A percentile compares a stretch with the other conserved stretches of the same genome.
Conservation (phyloP, 2,113 vertebrate species). For the Heptranchias perlo region DNA sequence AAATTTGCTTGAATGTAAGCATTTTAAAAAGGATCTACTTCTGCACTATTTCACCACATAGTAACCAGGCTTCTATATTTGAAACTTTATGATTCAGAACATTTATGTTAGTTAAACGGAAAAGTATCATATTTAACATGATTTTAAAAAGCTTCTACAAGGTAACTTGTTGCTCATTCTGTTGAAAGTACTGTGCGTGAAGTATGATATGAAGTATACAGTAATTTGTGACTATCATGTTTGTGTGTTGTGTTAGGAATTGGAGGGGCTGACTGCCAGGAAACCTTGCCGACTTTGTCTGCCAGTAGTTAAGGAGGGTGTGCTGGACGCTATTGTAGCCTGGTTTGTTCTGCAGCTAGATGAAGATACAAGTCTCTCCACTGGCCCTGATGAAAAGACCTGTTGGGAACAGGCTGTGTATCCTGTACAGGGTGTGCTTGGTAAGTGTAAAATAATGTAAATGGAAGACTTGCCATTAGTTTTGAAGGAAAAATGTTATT, state of each 20-base stretch:
- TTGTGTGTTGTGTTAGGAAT: slow-evolving; percentile 62
- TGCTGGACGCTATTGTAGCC: slow-evolving; percentile 78
- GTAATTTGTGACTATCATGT: background rate
- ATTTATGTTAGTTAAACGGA: background rate
- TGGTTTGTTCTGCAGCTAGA: slow-evolving; percentile 96
- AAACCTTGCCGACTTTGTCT: slow-evolving; percentile 60
- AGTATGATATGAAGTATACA: slow-evolving; percentile 7
- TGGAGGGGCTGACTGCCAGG: slow-evolving; percentile 75
- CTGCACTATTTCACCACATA: background rate
- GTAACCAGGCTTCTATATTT: background rate
- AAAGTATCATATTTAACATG: background rate
- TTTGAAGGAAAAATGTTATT: background rate
- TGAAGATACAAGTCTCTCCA: slow-evolving; percentile 77
- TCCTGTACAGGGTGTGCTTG: slow-evolving; percentile 68
- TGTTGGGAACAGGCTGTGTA: slow-evolving; percentile 98
- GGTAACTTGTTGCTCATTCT: background rate
- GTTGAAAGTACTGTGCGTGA: background rate
- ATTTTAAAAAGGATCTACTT: background rate
- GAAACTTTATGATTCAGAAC: background rate
- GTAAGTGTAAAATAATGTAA: slow-evolving; percentile 53
- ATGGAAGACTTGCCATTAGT: background rate
- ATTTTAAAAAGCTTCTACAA: background rate
- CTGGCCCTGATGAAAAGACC: slow-evolving; percentile 82
- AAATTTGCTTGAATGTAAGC: background rate
- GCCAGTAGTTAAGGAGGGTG: slow-evolving; percentile 64